A percentile compares a stretch with the other conserved stretches of the same genome.
These are phyloP conservation scores for Pseudolycoriella hygida DNA, from an alignment of 2,888 invertebrate genomes.

Conservation along the genomic window DNA sequence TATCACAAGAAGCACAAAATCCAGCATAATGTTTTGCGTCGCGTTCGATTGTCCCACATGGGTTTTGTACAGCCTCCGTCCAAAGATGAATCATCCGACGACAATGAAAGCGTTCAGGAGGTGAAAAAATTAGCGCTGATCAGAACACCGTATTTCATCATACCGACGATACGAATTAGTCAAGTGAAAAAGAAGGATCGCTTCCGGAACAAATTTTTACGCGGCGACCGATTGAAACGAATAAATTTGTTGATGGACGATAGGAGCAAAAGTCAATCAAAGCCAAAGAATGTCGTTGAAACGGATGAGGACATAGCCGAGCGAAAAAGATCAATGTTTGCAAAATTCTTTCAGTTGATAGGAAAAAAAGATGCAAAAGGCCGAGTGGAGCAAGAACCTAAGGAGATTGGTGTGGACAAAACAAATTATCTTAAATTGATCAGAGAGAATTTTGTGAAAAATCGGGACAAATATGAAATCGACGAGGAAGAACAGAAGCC, in stretches of 20 bases:
- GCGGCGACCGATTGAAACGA: slow-evolving; percentile 7
- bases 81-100: slow-evolving; percentile 8
- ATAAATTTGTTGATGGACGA: slow-evolving; percentile 9
- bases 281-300: not conserved
- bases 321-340: not conserved
- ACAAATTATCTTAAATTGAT: not conserved
- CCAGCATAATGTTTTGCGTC: slow-evolving; percentile 5
- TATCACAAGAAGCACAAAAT: slow-evolving; percentile 1
- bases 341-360: not conserved
- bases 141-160: slow-evolving; percentile 9
- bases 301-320: not conserved
- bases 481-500: not conserved
- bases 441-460: not conserved
- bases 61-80: slow-evolving; percentile 8
- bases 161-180: slow-evolving; percentile 8
- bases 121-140: slow-evolving; percentile 8
- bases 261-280: slow-evolving; percentile 3
- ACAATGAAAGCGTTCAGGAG: slow-evolving; percentile 8
- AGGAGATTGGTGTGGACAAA: not conserved
- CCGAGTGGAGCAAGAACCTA: too few species aligned
- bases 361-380: not conserved
- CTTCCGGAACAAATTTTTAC: slow-evolving; percentile 8
- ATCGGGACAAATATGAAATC: not conserved
- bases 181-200: slow-evolving; percentile 7
- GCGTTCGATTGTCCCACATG: slow-evolving; percentile 9